phyloP scores from a whole-genome alignment of 1,140 invertebrate species.

The Megathymus violae region DNA sequence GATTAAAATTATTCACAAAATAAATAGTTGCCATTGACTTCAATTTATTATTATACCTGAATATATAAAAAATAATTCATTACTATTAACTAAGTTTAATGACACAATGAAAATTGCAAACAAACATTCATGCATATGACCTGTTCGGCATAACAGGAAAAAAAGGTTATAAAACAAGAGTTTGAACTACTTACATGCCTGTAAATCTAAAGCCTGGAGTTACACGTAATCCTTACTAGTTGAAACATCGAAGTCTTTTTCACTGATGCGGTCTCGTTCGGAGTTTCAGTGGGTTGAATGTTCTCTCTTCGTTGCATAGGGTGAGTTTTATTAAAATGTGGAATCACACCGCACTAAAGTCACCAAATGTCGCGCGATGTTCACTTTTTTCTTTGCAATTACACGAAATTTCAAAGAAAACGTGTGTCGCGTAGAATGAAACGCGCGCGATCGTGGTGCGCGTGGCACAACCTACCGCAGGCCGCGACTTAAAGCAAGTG shows the following conservation, averaged over 20 bases:
- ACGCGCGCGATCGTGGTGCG: constrained; percentile 74
- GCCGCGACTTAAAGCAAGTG: constrained; percentile 66
- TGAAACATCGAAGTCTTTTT: constrained; percentile 61
- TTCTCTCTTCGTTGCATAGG: constrained; percentile 25
- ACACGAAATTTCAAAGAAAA: constrained; percentile 81
- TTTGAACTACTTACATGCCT: constrained; percentile 50
- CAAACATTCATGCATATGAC: not conserved
- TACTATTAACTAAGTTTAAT: too few species aligned
- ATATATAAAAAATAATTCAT: too few species aligned
- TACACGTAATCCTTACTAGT: constrained; percentile 73
- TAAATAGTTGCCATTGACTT: too few species aligned
- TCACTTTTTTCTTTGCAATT: constrained; percentile 82
- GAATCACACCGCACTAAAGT: constrained; percentile 69
- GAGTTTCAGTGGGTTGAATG: constrained; percentile 18
- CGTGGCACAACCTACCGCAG: constrained; percentile 76
- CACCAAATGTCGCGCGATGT: constrained; percentile 65
- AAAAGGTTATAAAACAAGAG: not conserved
- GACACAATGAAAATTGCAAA: too few species aligned
- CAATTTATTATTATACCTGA: too few species aligned
- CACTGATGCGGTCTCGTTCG: constrained; percentile 70
- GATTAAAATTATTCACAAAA: too few species aligned
- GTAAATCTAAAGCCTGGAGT: constrained; percentile 51
- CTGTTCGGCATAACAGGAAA: not conserved
- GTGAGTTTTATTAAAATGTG: constrained; percentile 43
- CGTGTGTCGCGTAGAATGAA: constrained; percentile 56